Evolutionary conservation across 2,797 vertebrate species (phyloP).

Genomic region (Botia kubotai): DNA sequence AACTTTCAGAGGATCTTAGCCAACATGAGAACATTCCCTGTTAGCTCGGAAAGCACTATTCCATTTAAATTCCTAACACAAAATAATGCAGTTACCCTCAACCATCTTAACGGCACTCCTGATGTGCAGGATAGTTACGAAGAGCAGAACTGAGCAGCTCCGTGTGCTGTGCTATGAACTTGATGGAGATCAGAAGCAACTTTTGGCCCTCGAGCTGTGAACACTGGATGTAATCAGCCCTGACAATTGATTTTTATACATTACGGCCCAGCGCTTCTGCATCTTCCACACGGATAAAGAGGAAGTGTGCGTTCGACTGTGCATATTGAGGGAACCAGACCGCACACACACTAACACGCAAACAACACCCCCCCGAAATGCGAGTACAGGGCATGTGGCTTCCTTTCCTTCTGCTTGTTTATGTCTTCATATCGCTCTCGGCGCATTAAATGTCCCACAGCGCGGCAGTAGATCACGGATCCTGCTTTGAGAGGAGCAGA

Average conservation of each 20-base stretch:
- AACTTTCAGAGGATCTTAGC: no score
- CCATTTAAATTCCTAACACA: neutral
- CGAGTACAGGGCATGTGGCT: neutral
- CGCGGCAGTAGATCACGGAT: conserved; percentile 3
- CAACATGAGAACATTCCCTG: no score
- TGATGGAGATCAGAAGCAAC: conserved; percentile 38
- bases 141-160: conserved; percentile 11
- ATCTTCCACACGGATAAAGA: conserved; percentile 52
- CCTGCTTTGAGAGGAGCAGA: conserved; percentile 17
- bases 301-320: conserved; percentile 25
- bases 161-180: conserved; percentile 32
- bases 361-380: conserved; percentile 3
- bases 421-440: conserved; percentile 37
- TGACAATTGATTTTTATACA: conserved; percentile 54
- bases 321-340: conserved; percentile 13
- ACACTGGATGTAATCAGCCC: conserved; percentile 50
- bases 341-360: neutral
- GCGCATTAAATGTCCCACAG: conserved; percentile 33
- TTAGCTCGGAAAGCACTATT: neutral
- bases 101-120: neutral
- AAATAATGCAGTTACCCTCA: neutral
- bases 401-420: conserved; percentile 8
- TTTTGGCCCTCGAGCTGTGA: conserved; percentile 38
- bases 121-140: conserved; percentile 6
- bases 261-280: conserved; percentile 48